Base-by-base conservation (phyloP, 2,797 vertebrate species). In the Diceros bicornis region DNA sequence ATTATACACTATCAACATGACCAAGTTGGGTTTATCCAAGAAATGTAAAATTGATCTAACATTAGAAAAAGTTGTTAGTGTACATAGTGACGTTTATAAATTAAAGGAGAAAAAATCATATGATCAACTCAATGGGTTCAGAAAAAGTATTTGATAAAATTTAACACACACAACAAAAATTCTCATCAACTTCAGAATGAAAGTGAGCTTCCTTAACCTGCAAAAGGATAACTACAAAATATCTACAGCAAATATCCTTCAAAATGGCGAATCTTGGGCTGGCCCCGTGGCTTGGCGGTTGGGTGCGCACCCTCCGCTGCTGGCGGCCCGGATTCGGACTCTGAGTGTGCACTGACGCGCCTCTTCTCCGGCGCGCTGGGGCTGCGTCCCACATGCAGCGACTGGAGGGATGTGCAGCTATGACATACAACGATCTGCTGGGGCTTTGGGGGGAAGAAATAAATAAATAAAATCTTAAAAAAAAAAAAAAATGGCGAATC, bases 91-190 rank as follows among this genome's bases (percentile, higher is more conserved):
- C 27, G 97, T 82, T 75, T 79, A 89, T 29, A 84, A 25, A 72
- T 77, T 74, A 89, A 92, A 79, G 29, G 2, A 74, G 44, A 37
- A 23, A 97, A 94, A 93, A 74, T 59, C 17, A 82, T 66, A 91
- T 57, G 34, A 66, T 61, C 14, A 92, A 84, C 13, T 64, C 6
- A 89, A 17, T 47, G 92, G 27, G 18, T 69, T 86, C 25, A 72
- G 64, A 55, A 93, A 71, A 96, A 91, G 4, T 52, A 17, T 52
- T 74, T 83, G 37, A 84, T 89, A 89, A 93, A 91, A 97, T 52
- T 32, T 89, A 96, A 85, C 12, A 72, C 9, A n/a, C 5, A 50
- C 27, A 83, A 34, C 25, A 95, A 77, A 92, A 90, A n/a, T 88
- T 79, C 47, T 96, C 37, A 69, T 81, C 29, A 64, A 17, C 27